phyloP scores from a whole-genome alignment of 2,113 vertebrate genomes.

The Carassius auratus region DNA sequence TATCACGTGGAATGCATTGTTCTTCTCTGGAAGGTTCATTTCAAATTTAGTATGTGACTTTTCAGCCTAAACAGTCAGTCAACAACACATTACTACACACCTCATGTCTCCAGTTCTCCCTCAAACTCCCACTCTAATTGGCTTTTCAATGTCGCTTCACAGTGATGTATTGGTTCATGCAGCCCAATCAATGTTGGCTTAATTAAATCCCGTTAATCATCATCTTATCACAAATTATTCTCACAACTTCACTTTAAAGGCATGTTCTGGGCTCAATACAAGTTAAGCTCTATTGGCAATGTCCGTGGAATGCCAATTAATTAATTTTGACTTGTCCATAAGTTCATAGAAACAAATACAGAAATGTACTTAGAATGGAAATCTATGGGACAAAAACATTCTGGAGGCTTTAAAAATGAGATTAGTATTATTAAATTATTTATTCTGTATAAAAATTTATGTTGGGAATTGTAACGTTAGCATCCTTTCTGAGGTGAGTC shows the following conservation, averaged over 20 bases:
- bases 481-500: background rate
- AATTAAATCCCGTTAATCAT: constrained; percentile 26
- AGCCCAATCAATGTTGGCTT: constrained; percentile 11
- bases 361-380: background rate
- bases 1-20: background rate
- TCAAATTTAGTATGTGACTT: background rate
- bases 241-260: background rate
- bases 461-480: background rate
- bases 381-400: background rate
- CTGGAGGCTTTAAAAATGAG: background rate
- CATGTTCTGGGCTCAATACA: background rate
- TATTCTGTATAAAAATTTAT: background rate
- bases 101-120: background rate
- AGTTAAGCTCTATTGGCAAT: background rate
- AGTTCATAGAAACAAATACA: background rate
- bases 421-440: background rate
- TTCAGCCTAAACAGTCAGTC: too few species aligned
- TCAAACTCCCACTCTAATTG: constrained; percentile 13
- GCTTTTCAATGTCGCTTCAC: background rate
- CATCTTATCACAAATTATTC: background rate
- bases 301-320: background rate
- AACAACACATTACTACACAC: background rate
- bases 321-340: background rate
- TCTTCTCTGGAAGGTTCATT: background rate
- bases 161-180: constrained; percentile 5